Base-by-base conservation (phyloP, 2,113 vertebrate genomes). In the Carettochelys insculpta region DNA sequence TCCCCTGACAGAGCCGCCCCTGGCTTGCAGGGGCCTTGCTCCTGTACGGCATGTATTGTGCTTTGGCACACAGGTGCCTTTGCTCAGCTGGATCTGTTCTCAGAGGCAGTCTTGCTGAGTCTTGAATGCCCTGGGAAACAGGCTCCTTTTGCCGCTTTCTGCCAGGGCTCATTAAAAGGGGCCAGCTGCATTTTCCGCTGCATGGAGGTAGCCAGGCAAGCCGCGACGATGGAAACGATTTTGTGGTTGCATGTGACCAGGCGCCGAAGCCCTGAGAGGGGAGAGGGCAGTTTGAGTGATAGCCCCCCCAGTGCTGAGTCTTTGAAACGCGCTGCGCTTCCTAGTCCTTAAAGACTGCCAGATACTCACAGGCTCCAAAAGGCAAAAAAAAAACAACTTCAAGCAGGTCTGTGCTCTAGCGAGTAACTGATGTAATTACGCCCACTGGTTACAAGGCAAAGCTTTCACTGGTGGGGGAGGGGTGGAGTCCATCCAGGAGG, bases 371-470 rank as follows among this genome's bases (percentile, higher is more conserved):
- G 58, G 61, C 94, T 95, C 76, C 19, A 24, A 54, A 78, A 94
- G 79, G 83, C 91, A 86, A 92, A 56, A 97, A 97, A n/a, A n/a
- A n/a, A n/a, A n/a, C n/a, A n/a, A 96, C 89, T 92, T 95, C 96
- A 96, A 93, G 92, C 95, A 96, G 94, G 94, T 86, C 96, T 97
- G 95, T 92, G 95, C 97, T 96, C 96, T 96, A 96, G 97, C 94
- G 95, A 97, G 97, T 97, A 96, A 97, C 96, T 97, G 96, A 97
- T 97, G 97, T 97, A 97, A 97, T 96, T 97, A 96, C 96, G 97
- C 93, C 95, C 91, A 87, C 88, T 96, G 94, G 94, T 97, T 96
- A 95, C 96, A 97, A 96, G 89, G 95, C 68, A 87, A 92, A 94
- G 95, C 95, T 97, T 97, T 96, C 94, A 94, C 92, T 91, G 51